Evolutionary conservation across 2,113 vertebrate genomes (phyloP).

Genomic region (Agelaius tricolor): DNA sequence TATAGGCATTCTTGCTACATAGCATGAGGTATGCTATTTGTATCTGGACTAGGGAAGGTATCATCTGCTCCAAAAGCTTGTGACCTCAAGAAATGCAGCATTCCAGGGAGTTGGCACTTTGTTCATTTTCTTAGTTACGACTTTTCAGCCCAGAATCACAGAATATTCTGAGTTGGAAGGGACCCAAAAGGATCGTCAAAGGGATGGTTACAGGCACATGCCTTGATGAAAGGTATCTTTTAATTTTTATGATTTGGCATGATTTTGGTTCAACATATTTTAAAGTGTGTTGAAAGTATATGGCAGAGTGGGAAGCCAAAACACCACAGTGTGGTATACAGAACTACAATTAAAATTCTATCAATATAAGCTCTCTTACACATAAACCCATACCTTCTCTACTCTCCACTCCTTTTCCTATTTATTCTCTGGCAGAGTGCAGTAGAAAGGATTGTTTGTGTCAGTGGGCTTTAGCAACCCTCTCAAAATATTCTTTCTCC

Average conservation of each 20-base stretch:
- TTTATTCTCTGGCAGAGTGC: not conserved
- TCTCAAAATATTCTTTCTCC: not conserved
- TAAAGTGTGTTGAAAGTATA: not conserved
- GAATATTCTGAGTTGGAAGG: not conserved
- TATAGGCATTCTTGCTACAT: not conserved
- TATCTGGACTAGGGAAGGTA: not conserved
- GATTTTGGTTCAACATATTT: not conserved
- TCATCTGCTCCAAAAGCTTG: not conserved
- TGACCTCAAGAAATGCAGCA: not conserved
- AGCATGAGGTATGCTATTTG: not conserved
- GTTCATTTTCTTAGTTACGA: not conserved
- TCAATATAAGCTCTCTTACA: not conserved
- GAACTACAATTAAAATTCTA: not conserved
- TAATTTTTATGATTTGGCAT: not conserved
- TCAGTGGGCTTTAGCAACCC: not conserved
- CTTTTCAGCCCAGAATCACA: not conserved
- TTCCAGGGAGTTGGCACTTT: not conserved
- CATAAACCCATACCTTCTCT: no score
- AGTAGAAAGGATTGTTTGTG: not conserved
- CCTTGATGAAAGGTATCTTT: not conserved
- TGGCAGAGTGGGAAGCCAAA: not conserved
- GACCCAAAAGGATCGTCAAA: not conserved
- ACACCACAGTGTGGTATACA: not conserved
- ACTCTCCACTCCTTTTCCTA: accelerated
- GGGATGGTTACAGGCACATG: not conserved